These are phyloP conservation scores for Amiota mariae DNA, from an alignment of 2,888 invertebrate genomes.

Conservation along the genomic window DNA sequence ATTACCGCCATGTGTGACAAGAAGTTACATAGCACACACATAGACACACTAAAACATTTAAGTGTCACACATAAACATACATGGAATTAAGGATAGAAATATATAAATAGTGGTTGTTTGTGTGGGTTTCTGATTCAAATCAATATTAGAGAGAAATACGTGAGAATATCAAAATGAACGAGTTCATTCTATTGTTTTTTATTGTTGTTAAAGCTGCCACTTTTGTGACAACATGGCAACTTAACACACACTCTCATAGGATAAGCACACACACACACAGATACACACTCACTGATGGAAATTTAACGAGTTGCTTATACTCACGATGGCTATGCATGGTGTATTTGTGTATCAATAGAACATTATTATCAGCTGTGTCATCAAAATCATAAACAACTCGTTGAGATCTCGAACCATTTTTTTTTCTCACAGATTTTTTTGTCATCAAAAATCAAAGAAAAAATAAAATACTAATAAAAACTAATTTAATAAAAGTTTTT, in stretches of 20 bases:
- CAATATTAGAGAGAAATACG: conserved; percentile 61
- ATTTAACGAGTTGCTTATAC: conserved; percentile 60
- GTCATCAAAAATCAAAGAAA: conserved; percentile 29
- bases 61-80: conserved; percentile 26
- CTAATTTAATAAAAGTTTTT: neutral
- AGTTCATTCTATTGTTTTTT: conserved; percentile 54
- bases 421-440: neutral
- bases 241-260: neutral
- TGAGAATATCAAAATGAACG: conserved; percentile 57
- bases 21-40: neutral
- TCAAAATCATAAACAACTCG: conserved; percentile 54
- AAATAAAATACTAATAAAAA: conserved; percentile 30
- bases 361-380: conserved; percentile 62
- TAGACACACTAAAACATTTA: conserved; percentile 28
- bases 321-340: conserved; percentile 27
- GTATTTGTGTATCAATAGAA: neutral
- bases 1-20: conserved; percentile 63
- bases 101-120: conserved; percentile 21
- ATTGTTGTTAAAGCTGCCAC: conserved; percentile 51
- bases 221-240: conserved; percentile 59
- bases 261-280: neutral
- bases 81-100: conserved; percentile 6
- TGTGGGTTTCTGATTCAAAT: conserved; percentile 58
- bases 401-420: conserved; percentile 39
- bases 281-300: conserved; percentile 58